A percentile compares a stretch with the other conserved stretches of the same genome.
phyloP scores from a whole-genome alignment of 23 tunicate genomes.

The Diplosoma virens region DNA sequence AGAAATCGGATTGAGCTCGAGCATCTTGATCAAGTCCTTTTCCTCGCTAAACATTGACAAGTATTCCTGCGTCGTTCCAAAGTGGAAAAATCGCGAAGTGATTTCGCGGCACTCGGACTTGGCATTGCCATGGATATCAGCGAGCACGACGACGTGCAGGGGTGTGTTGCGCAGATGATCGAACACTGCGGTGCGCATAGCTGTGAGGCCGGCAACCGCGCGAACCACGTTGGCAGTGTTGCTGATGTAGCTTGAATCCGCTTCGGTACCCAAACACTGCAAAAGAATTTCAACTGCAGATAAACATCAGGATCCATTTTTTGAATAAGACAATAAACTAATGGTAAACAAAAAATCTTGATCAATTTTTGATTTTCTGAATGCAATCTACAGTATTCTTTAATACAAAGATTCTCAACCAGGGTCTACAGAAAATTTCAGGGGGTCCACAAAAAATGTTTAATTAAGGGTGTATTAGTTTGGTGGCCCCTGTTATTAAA shows the following conservation, averaged over 20 bases:
- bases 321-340: no score
- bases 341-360: no score
- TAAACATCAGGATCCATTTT: no score
- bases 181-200: conserved; percentile 41
- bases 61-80: conserved; percentile 77
- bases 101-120: not conserved
- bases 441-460: no score
- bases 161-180: conserved; percentile 35
- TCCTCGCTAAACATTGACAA: conserved; percentile 33
- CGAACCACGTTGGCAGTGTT: conserved; percentile 67
- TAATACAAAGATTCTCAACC: no score
- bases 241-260: conserved; percentile 36
- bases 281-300: no score
- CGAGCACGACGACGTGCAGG: conserved; percentile 41
- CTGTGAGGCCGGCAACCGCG: conserved; percentile 33
- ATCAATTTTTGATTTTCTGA: no score
- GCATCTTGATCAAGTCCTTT: conserved; percentile 14
- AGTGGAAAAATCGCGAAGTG: conserved; percentile 61
- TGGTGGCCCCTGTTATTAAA: no score
- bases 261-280: conserved; percentile 53
- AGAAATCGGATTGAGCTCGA: conserved; percentile 17
- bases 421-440: no score
- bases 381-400: no score
- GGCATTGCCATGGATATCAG: not conserved
- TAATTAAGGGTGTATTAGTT: no score